Base-by-base conservation (phyloP, 2,888 invertebrate genomes). In the Stramonita haemastoma region DNA sequence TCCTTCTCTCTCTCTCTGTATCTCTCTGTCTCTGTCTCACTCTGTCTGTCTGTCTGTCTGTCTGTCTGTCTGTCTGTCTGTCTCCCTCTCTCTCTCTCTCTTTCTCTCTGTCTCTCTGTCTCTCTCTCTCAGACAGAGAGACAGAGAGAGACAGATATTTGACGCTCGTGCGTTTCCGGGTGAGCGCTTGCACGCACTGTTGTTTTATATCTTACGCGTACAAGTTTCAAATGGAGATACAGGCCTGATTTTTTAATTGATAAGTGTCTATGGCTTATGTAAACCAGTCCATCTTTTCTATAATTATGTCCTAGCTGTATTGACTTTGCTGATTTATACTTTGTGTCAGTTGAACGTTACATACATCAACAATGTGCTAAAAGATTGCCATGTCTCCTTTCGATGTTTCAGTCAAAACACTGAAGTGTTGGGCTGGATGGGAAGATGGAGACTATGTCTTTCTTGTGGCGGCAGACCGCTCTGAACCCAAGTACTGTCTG, bases 401-500 rank as follows among this genome's bases (percentile, higher is more conserved):
- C n/a, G 29, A 8, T 34, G 83, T 91, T 92, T 46, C 93, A 95
- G 95, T 92, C 81, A 93, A 93, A 60, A 91, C 91, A 34, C 91
- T 95, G 66, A 91, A 92, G 29, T 95, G 95, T 88, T 94, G 95
- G 94, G 95, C 94, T 0, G 94, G 94, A 17, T 95, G 95, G 95
- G 91, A 92, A 57, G 91, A 94, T 34, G 93, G 91, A 17, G 89
- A 91, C 6, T 94, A 92, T 91, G 93, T 93, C 22, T 95, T 94
- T 86, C 91, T 95, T 83, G 93, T 95, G 1, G 94, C 94, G 0
- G 94, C 93, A 0, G 93, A 93, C 32, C 91, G 91, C 4, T 91
- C 90, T 13, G 89, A 92, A 46, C 95, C 94, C 2, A 93, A 94
- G 77, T 95, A 94, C 89, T 95, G 95, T 87, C 89, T 95, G 93